phyloP scores from a whole-genome alignment of 2,888 invertebrate species.

The Sesia apiformis region DNA sequence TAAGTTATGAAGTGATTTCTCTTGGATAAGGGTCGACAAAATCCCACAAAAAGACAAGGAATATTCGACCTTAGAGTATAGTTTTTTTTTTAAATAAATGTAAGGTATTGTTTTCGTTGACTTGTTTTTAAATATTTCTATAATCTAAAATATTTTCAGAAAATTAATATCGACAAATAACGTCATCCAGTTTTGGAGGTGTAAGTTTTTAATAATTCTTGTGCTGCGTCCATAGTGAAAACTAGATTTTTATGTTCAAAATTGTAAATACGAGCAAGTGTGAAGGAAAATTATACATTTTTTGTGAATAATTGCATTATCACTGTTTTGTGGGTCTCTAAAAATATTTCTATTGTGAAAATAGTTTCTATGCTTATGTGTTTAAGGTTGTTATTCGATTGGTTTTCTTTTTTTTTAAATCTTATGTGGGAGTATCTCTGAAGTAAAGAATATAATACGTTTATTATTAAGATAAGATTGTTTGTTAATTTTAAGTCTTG shows the following conservation, averaged over 20 bases:
- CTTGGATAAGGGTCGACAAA: too few species aligned
- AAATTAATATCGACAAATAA: constrained; percentile 20
- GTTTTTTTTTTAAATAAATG: too few species aligned
- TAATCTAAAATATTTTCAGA: too few species aligned
- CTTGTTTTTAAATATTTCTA: too few species aligned
- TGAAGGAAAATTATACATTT: constrained; percentile 41
- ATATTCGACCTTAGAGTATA: too few species aligned
- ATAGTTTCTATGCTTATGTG: too few species aligned
- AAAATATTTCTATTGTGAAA: too few species aligned
- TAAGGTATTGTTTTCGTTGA: too few species aligned
- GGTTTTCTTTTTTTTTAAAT: background rate
- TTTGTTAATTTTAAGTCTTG: constrained; percentile 6
- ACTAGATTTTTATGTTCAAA: constrained; percentile 21
- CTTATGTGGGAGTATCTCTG: background rate
- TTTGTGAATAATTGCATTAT: constrained; percentile 15
- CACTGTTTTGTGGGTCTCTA: constrained; percentile 47
- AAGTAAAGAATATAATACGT: too few species aligned
- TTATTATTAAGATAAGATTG: too few species aligned
- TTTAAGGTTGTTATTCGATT: background rate
- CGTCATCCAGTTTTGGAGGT: constrained; percentile 30
- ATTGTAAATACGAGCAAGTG: constrained; percentile 73
- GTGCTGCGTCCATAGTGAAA: constrained; percentile 52
- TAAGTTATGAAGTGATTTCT: too few species aligned
- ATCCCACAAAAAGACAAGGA: too few species aligned
- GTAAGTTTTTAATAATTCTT: constrained; percentile 35